phyloP scores from a whole-genome alignment of 2,888 invertebrate species.

The Cantharis rustica region DNA sequence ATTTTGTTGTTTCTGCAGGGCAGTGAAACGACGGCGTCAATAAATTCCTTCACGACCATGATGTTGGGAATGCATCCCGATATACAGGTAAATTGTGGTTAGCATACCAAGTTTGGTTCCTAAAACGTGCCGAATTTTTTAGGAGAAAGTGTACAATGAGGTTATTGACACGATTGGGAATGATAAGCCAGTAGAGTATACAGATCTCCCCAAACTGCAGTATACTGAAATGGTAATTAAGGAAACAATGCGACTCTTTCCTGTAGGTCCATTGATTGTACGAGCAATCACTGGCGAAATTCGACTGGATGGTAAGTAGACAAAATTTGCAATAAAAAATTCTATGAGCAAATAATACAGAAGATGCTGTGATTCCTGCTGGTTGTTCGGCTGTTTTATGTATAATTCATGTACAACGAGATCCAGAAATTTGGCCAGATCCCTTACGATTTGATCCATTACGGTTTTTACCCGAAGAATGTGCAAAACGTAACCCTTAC shows the following conservation, averaged over 20 bases:
- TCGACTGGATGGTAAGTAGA: constrained; percentile 14
- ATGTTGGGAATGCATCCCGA: constrained; percentile 41
- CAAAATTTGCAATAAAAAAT: background rate
- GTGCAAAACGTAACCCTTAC: constrained; percentile 6
- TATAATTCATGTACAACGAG: background rate
- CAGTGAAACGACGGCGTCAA: constrained; percentile 44
- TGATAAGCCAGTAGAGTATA: background rate
- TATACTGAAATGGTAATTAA: constrained; percentile 31
- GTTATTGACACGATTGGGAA: constrained; percentile 19
- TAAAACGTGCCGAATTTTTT: background rate
- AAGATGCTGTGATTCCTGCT: background rate
- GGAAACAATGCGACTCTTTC: constrained; percentile 30
- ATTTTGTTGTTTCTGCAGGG: too few species aligned
- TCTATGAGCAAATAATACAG: background rate
- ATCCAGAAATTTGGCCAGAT: background rate
- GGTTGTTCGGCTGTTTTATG: background rate
- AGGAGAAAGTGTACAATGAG: constrained; percentile 29
- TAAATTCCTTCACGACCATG: constrained; percentile 38
- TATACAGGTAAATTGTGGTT: constrained; percentile 36
- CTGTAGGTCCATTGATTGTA: constrained; percentile 18
- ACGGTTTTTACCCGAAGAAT: constrained; percentile 12
- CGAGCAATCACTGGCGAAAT: constrained; percentile 21
- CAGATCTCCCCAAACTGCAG: constrained; percentile 20
- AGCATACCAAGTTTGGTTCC: background rate
- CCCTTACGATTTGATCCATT: constrained; percentile 14